Conservation (phyloP, 2,888 invertebrate species). For the Desoria tigrina region DNA sequence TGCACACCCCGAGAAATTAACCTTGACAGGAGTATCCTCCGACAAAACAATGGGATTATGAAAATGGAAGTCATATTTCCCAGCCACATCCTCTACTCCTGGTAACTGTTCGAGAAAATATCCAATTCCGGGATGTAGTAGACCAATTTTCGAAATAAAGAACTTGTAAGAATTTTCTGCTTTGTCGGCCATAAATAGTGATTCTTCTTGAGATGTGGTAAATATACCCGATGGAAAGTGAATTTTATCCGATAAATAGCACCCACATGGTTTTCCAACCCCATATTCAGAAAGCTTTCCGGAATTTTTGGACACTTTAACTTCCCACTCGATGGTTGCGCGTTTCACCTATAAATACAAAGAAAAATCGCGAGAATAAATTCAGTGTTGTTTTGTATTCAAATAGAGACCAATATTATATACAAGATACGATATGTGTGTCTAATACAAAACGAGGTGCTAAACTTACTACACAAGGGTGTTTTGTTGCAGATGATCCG, state of each 20-base stretch:
- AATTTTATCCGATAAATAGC: not conserved
- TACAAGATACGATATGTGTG: too few species aligned
- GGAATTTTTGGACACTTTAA: not conserved
- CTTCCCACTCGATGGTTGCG: slow-evolving; percentile 2
- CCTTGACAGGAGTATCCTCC: slow-evolving; percentile 14
- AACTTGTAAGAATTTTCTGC: slow-evolving; percentile 24
- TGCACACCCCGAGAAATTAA: slow-evolving; percentile 71
- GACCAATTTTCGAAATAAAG: slow-evolving; percentile 71
- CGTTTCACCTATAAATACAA: slow-evolving; percentile 1
- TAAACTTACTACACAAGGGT: too few species aligned
- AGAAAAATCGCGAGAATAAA: too few species aligned
- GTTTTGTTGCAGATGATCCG: too few species aligned
- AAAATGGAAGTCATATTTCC: slow-evolving; percentile 1
- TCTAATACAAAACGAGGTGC: too few species aligned
- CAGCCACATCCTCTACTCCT: slow-evolving; percentile 63
- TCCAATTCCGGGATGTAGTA: slow-evolving; percentile 82
- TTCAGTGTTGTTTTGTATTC: too few species aligned
- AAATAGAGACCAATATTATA: too few species aligned
- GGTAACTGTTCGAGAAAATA: slow-evolving; percentile 89
- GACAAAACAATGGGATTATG: not conserved
- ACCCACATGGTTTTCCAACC: not conserved
- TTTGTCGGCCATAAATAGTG: too few species aligned
- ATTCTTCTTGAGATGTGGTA: too few species aligned
- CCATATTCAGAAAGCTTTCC: not conserved
- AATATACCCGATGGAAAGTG: too few species aligned